These are phyloP conservation scores for rabbit (Oryctolagus cuniculus) DNA, from an alignment of 2,113 vertebrate species.

Conservation along the genomic window mOryCun1.1 NC_091432.1:119183001-119183500, in stretches of 20 bases:
- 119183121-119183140: neutral
- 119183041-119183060: neutral
- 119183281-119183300: neutral
- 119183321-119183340: neutral
- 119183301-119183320: neutral
- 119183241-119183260: neutral
- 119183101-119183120: neutral
- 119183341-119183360: conserved; percentile 10
- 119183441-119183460: neutral
- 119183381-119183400: neutral
- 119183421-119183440: neutral
- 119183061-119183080: neutral
- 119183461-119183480: neutral
- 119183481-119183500: neutral
- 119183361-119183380: neutral
- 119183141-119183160: neutral
- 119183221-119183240: neutral
- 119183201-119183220: neutral
- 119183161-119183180: neutral
- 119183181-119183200: neutral
- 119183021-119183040: neutral
- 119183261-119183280: conserved; percentile 31
- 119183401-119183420: neutral
- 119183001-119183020: neutral
- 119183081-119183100: neutral